Evolutionary conservation across 2,888 invertebrate genomes (phyloP).

Genomic region (Platycheirus albimanus): DNA sequence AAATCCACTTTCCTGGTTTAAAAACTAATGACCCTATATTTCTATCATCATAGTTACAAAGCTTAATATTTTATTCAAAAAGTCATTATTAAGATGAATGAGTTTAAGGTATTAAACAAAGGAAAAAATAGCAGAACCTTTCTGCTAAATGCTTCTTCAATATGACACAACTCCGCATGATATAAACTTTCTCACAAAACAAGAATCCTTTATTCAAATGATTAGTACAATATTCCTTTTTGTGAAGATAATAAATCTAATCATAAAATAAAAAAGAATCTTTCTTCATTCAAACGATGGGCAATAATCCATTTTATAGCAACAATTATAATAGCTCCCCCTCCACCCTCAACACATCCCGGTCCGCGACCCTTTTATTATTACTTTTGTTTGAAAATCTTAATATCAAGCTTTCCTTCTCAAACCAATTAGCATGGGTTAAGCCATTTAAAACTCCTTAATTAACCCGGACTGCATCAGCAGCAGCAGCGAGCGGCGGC

Average conservation of each 20-base stretch:
- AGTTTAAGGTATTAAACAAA: too few relatives aligned
- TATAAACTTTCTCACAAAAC: too few relatives aligned
- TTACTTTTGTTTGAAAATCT: conserved; percentile 20
- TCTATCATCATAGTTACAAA: too few relatives aligned
- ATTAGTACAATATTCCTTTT: conserved; percentile 23
- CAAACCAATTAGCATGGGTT: conserved; percentile 65
- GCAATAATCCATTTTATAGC: conserved; percentile 51
- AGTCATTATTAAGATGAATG: too few relatives aligned
- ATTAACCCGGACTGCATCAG: conserved; percentile 62
- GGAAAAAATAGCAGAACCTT: too few relatives aligned
- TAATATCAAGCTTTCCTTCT: conserved; percentile 52
- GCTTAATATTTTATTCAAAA: too few relatives aligned
- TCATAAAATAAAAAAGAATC: conserved; percentile 24
- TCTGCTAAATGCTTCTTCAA: too few relatives aligned
- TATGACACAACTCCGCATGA: too few relatives aligned
- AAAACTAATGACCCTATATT: too few relatives aligned
- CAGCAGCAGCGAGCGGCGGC: conserved; percentile 48
- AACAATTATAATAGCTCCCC: conserved; percentile 21
- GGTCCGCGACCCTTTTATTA: too few relatives aligned
- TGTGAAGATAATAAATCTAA: conserved; percentile 34
- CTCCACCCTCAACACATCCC: too few relatives aligned
- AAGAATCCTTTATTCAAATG: neutral
- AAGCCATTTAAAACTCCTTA: conserved; percentile 67
- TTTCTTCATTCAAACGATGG: conserved; percentile 14
- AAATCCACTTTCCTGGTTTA: too few relatives aligned